Base-by-base conservation (phyloP, 2,113 vertebrate species). In the Ictidomys tridecemlineatus region DNA sequence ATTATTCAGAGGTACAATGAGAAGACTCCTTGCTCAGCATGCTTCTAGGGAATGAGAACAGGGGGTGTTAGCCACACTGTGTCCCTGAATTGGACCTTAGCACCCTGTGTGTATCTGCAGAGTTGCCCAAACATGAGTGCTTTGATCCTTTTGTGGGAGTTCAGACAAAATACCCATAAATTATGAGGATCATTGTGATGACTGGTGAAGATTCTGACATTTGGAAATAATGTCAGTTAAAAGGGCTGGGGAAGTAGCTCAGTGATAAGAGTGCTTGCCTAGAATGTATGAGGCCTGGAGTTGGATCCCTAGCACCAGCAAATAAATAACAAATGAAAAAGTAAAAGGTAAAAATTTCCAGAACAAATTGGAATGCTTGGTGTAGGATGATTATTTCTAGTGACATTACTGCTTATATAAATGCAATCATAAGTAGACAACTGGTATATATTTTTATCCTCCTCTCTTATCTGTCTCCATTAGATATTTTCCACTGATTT, bases 111-210 rank as follows among this genome's bases (percentile, higher is more conserved):
- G 4, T 18, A 10, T 39, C 14, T 69, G 8, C 11, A 7, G 18
- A 56, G n/a, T 12, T 56, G 45, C n/a, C 42, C 1, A 0, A 7
- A 80, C 8, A 6, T 13, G 32, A 14, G 1, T 17, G 2, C 18
- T 22, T 26, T 56, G 28, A 16, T 34, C 13, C 18, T 56, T 39
- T 37, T 30, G 16, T 51, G 28, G 28, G 16, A n/a, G 58, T 45
- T 80, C 48, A 72, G 30, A 37, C 9, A n/a, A 74, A 74, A 37
- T 48, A 39, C 1, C 24, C 45, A 56, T 37, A 51, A 70, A 8
- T 70, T 42, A 11, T 6, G 18, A 53, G 48, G 26, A 53, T 56
- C 76, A 39, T 20, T 45, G 30, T 76, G 20, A 39, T 39, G 39
- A 17, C 39, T 4, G 10, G 10, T 63, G 22, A 51, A 18, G 16